A percentile compares a stretch with the other conserved stretches of the same genome.
phyloP scores from a whole-genome alignment of 2,113 vertebrate genomes.

The Spea bombifrons region DNA sequence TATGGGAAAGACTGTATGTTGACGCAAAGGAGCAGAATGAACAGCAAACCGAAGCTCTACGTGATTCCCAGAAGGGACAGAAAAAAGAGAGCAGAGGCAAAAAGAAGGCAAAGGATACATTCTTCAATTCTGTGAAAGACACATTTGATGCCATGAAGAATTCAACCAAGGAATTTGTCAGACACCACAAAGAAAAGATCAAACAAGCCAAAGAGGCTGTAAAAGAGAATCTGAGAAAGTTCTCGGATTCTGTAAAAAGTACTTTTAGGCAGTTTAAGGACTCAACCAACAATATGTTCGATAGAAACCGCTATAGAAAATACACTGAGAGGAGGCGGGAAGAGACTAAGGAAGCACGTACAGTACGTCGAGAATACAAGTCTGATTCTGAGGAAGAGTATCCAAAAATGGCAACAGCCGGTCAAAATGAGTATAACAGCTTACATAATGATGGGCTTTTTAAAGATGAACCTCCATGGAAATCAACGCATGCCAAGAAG shows the following conservation, averaged over 20 bases:
- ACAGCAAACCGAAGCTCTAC: conserved; percentile 13
- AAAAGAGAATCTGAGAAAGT: conserved; percentile 92
- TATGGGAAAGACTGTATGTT: conserved; percentile 93
- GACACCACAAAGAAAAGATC: conserved; percentile 96
- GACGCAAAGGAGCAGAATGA: conserved; percentile 79
- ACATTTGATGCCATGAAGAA: conserved; percentile 96
- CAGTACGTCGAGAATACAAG: conserved; percentile 60
- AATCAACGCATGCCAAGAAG: conserved; percentile 59
- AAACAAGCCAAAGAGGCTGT: conserved; percentile 96
- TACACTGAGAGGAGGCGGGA: conserved; percentile 58
- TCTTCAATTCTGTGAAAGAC: conserved; percentile 85
- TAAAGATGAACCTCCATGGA: conserved; percentile 56
- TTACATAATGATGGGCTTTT: conserved; percentile 57
- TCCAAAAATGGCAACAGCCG: conserved; percentile 51
- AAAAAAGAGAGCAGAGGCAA: conserved; percentile 67
- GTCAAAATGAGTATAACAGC: conserved; percentile 37
- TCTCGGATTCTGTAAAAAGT: conserved; percentile 92
- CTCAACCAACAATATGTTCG: conserved; percentile 79
- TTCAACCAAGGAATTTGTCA: conserved; percentile 93
- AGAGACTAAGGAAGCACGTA: conserved; percentile 61
- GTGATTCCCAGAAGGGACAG: conserved; percentile 51
- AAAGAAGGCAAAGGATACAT: conserved; percentile 74
- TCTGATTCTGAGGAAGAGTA: conserved; percentile 40
- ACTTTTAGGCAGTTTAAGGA: conserved; percentile 93
- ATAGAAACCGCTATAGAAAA: conserved; percentile 70